A percentile compares a stretch with the other conserved stretches of the same genome.
These are phyloP conservation scores for Drosophila pseudotalamancana DNA, from an alignment of 2,888 invertebrate genomes.

Conservation along the genomic window DNA sequence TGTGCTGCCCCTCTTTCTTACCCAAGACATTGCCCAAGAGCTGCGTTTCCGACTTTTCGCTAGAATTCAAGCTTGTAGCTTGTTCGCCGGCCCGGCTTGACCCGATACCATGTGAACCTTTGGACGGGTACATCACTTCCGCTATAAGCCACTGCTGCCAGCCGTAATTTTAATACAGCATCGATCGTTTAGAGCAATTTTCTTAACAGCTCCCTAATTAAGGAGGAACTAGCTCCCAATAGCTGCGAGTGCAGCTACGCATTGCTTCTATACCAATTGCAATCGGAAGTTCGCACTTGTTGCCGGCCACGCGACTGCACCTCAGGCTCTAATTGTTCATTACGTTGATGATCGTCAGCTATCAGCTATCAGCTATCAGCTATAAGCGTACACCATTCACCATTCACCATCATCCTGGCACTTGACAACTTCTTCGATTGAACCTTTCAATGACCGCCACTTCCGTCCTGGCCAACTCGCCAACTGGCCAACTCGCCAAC, in stretches of 20 bases:
- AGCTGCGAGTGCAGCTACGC: slow-evolving; percentile 18
- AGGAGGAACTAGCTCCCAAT: slow-evolving; percentile 54
- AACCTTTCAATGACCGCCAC: slow-evolving; percentile 53
- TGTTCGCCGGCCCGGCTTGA: slow-evolving; percentile 27
- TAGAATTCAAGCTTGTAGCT: slow-evolving; percentile 42
- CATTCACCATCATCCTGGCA: slow-evolving; percentile 19
- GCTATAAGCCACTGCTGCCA: slow-evolving; percentile 37
- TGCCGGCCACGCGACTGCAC: slow-evolving; percentile 47
- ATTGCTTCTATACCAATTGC: slow-evolving; percentile 33
- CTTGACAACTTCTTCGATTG: slow-evolving; percentile 10
- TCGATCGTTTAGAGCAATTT: slow-evolving; percentile 59
- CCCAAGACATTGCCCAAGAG: slow-evolving; percentile 41
- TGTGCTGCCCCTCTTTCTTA: too few relatives aligned
- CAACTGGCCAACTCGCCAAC: background rate
- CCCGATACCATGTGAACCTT: slow-evolving; percentile 49
- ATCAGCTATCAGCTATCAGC: slow-evolving; percentile 12
- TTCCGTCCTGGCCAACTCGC: slow-evolving; percentile 32
- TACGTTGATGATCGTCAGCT: slow-evolving; percentile 3
- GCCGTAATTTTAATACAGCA: slow-evolving; percentile 42
- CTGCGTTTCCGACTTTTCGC: slow-evolving; percentile 64
- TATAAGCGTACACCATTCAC: too few relatives aligned
- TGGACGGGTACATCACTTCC: slow-evolving; percentile 50
- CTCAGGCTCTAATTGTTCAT: slow-evolving; percentile 48
- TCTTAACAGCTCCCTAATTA: slow-evolving; percentile 58
- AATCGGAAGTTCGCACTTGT: slow-evolving; percentile 47